Percentiles rank a stretch among this genome's conserved stretches.
Conservation (phyloP, 2,888 invertebrate genomes). For the Diploptera punctata region DNA sequence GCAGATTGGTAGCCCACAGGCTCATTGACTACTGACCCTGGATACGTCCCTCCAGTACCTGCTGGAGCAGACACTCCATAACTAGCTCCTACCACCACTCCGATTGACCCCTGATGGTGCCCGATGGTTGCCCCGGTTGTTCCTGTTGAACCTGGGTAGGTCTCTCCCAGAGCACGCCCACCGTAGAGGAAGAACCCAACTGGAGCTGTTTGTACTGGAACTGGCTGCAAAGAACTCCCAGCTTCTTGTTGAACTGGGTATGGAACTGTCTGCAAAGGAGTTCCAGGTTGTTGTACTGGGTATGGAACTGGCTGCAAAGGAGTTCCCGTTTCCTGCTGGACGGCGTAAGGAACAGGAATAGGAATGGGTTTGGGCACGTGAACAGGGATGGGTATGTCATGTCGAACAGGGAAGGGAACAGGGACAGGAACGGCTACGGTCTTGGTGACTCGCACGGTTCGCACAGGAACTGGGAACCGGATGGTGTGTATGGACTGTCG, state of each 20-base stretch:
- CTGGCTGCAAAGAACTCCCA: not conserved
- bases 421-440: conserved; percentile 45
- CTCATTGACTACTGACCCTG: not conserved
- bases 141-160: not conserved
- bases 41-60: conserved; percentile 6
- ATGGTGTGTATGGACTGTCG: conserved; percentile 22
- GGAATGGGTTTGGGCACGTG: conserved; percentile 26
- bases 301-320: not conserved
- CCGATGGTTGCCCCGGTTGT: conserved; percentile 8
- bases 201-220: not conserved
- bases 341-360: conserved; percentile 48
- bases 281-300: no score
- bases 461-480: conserved; percentile 30
- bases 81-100: conserved; percentile 15
- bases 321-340: conserved; percentile 36
- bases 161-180: not conserved
- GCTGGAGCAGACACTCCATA: conserved; percentile 2
- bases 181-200: not conserved
- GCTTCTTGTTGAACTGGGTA: not conserved
- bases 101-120: conserved; percentile 19
- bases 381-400: conserved; percentile 44
- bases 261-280: not conserved
- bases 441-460: conserved; percentile 45
- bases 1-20: no score
- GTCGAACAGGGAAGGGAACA: conserved; percentile 45